Percentiles rank a stretch among this genome's conserved stretches.
Evolutionary conservation across 2,888 invertebrate genomes (phyloP).

Genomic region (Dione juno): DNA sequence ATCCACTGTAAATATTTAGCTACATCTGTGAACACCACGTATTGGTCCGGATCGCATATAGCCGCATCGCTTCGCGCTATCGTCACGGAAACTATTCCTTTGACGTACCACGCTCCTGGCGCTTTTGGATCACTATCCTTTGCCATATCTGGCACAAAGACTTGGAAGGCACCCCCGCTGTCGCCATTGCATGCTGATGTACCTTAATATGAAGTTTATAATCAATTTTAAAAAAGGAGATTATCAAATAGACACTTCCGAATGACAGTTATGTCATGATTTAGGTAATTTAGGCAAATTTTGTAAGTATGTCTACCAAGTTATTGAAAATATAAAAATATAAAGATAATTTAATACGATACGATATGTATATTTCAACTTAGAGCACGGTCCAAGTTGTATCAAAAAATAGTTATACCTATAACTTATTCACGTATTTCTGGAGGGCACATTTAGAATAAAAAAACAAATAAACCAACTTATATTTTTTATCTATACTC

Average conservation of each 20-base stretch:
- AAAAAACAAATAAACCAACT: no score
- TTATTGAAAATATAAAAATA: background rate
- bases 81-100: constrained; percentile 61
- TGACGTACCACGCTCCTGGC: constrained; percentile 57
- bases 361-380: background rate
- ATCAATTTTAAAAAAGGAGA: background rate
- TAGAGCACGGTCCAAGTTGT: background rate
- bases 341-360: background rate
- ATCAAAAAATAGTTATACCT: background rate
- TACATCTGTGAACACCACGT: constrained; percentile 74
- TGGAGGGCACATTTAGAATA: background rate
- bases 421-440: no score
- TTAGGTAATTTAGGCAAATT: background rate
- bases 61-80: constrained; percentile 50
- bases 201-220: constrained; percentile 49
- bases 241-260: background rate
- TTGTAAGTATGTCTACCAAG: background rate
- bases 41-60: constrained; percentile 72
- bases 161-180: constrained; percentile 76
- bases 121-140: constrained; percentile 45
- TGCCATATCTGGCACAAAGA: constrained; percentile 59
- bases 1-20: constrained; percentile 60
- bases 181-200: constrained; percentile 80
- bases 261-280: background rate
- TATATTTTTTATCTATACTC: no score